Evolutionary conservation across 1,140 invertebrate species (phyloP).

Genomic region (Limonius californicus): DNA sequence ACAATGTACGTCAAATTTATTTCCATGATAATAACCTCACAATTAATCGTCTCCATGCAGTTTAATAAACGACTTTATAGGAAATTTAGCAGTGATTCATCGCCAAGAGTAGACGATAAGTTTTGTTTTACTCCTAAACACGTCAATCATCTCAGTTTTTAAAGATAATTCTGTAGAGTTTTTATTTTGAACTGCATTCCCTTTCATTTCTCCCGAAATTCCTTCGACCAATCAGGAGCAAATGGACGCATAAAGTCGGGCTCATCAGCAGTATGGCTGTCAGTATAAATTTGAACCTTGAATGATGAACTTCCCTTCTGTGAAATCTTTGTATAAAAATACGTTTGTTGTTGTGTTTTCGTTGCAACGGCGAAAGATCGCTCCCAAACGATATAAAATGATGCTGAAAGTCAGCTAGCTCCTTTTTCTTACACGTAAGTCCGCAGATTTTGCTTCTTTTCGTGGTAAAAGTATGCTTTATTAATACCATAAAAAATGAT

Average conservation of each 20-base stretch:
- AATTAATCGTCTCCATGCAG: no score
- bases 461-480: no score
- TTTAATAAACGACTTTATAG: no score
- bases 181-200: background rate
- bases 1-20: background rate
- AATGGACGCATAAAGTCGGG: constrained; percentile 69
- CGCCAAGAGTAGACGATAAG: no score
- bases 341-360: background rate
- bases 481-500: background rate
- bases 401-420: background rate
- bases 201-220: constrained; percentile 23
- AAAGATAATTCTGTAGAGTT: no score
- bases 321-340: constrained; percentile 45
- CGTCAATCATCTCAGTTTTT: no score
- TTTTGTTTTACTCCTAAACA: no score
- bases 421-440: no score
- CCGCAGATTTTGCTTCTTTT: no score
- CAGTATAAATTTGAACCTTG: constrained; percentile 83
- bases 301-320: constrained; percentile 75
- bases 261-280: constrained; percentile 78
- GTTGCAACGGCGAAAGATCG: background rate
- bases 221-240: constrained; percentile 57
- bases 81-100: no score
- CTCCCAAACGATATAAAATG: background rate
- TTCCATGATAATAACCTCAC: background rate